Percentiles rank a stretch among this genome's conserved stretches.
Conservation (phyloP, 1,140 invertebrate genomes). For the Sycophaga agraensis region DNA sequence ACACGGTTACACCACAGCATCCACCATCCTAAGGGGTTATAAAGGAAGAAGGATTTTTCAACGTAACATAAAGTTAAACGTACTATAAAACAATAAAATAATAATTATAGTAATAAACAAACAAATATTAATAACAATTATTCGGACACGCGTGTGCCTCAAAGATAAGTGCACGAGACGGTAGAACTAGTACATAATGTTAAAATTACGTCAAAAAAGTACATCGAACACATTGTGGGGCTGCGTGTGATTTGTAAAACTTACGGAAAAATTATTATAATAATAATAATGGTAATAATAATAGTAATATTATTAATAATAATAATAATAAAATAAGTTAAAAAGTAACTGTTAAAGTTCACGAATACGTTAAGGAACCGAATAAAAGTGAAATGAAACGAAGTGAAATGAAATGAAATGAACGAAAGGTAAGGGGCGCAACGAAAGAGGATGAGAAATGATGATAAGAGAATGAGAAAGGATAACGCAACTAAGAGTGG, state of each 20-base stretch:
- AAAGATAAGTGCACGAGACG: neutral
- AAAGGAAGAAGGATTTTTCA: slow-evolving; percentile 32
- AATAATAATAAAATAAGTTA: no score
- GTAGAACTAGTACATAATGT: neutral
- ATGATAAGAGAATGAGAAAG: neutral
- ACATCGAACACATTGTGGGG: slow-evolving; percentile 46
- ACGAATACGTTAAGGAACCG: no score
- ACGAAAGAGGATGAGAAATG: slow-evolving; percentile 12
- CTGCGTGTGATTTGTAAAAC: slow-evolving; percentile 34
- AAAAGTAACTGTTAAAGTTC: no score
- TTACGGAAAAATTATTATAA: no score
- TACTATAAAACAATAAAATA: neutral
- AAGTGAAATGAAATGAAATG: no score
- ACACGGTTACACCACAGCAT: slow-evolving; percentile 58
- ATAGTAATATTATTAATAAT: no score
- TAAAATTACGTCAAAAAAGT: slow-evolving; percentile 18
- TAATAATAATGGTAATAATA: slow-evolving; percentile 35
- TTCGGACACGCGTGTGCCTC: neutral
- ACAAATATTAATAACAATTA: neutral
- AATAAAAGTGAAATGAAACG: no score
- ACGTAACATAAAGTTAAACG: neutral
- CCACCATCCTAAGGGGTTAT: slow-evolving; percentile 53
- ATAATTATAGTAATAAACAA: neutral
- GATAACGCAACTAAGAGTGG: neutral
- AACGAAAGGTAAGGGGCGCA: neutral